Percentiles rank a stretch among this genome's conserved stretches.
These are phyloP conservation scores for Cyclargus thomasi DNA, from an alignment of 1,140 invertebrate genomes.

Conservation along the genomic window DNA sequence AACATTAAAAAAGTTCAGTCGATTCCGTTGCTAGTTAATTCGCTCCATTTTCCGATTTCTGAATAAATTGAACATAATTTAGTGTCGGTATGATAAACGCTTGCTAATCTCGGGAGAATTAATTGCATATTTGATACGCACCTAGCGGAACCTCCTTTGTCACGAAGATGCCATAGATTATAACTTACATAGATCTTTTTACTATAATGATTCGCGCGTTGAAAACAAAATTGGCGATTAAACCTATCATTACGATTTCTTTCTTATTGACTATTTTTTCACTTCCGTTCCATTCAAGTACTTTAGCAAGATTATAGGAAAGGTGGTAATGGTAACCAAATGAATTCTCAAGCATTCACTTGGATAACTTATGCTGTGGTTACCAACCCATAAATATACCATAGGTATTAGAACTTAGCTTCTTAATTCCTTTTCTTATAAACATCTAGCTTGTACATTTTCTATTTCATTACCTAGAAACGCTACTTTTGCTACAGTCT, in stretches of 20 bases:
- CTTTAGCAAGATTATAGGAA: too few species aligned
- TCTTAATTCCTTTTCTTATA: too few species aligned
- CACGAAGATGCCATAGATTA: slow-evolving; percentile 33
- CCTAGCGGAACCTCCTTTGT: slow-evolving; percentile 45
- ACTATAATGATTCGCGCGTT: slow-evolving; percentile 32
- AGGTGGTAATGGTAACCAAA: too few species aligned
- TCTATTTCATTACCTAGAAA: too few species aligned
- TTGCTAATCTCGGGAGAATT: slow-evolving; percentile 34
- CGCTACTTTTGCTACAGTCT: not conserved
- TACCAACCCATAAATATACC: too few species aligned
- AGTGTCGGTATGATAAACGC: slow-evolving; percentile 24
- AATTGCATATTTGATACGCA: slow-evolving; percentile 51
- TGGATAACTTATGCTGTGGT: too few species aligned
- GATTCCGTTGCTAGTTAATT: not conserved
- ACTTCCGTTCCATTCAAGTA: not conserved
- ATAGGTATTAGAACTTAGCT: too few species aligned
- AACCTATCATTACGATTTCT: not conserved
- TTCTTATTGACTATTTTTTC: not conserved
- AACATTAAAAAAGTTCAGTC: slow-evolving; percentile 16
- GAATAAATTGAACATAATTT: slow-evolving; percentile 21
- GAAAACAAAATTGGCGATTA: not conserved
- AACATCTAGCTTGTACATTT: too few species aligned
- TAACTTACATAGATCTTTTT: not conserved
- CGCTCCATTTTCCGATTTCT: slow-evolving; percentile 17
- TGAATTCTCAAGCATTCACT: too few species aligned